Percentiles rank a stretch among this genome's conserved stretches.
Evolutionary conservation across 2,797 vertebrate genomes (phyloP).

Genomic region (Leuciscus waleckii): DNA sequence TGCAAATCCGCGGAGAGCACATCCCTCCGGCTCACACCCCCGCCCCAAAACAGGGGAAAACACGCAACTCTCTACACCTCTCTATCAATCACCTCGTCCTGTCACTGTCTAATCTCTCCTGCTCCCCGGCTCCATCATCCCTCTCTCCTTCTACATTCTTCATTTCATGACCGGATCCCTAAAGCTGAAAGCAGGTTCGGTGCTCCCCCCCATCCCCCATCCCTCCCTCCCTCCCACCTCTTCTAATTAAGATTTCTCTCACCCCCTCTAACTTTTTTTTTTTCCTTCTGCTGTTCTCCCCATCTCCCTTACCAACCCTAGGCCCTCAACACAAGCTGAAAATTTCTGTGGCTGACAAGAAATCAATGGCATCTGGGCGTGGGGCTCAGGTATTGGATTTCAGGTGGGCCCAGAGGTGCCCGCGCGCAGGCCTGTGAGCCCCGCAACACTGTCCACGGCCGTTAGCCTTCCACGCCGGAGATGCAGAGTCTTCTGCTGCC

Average conservation of each 20-base stretch:
- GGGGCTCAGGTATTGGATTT: constrained; percentile 81
- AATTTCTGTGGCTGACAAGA: constrained; percentile 80
- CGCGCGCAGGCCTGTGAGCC: constrained; percentile 56
- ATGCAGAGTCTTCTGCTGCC: constrained; percentile 74
- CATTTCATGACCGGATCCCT: constrained; percentile 71
- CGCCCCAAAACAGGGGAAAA: constrained; percentile 42
- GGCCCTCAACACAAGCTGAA: constrained; percentile 69
- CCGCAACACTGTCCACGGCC: constrained; percentile 66
- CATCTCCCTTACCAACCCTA: constrained; percentile 49
- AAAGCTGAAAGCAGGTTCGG: constrained; percentile 70
- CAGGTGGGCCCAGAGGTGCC: constrained; percentile 79
- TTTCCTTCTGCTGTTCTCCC: constrained; percentile 31
- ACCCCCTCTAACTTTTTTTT: constrained; percentile 50
- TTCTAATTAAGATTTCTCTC: constrained; percentile 85
- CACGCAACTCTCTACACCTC: constrained; percentile 47
- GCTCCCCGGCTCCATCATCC: constrained; percentile 40
- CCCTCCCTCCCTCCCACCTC: constrained; percentile 50
- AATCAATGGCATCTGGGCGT: constrained; percentile 76
- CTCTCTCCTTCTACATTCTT: constrained; percentile 53
- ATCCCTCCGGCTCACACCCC: constrained; percentile 54
- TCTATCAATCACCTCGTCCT: constrained; percentile 53
- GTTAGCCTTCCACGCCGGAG: constrained; percentile 69
- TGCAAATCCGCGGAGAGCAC: constrained; percentile 67
- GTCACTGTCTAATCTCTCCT: constrained; percentile 72
- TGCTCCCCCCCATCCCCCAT: not conserved